phyloP scores from a whole-genome alignment of 2,888 invertebrate species.

The Diabrotica balteata region DNA sequence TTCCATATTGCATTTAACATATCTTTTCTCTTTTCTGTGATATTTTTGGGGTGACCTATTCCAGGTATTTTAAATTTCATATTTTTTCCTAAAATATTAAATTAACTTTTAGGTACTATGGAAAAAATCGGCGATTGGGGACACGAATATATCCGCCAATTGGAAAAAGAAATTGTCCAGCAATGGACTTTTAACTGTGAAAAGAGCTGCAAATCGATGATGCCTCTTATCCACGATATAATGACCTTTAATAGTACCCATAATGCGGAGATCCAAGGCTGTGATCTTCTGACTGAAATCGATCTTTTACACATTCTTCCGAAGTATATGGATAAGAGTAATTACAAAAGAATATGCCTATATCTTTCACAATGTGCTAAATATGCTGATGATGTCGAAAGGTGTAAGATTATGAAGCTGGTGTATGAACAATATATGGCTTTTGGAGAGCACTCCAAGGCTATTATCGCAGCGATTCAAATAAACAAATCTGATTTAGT shows the following conservation, averaged over 20 bases:
- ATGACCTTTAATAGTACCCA: constrained; percentile 95
- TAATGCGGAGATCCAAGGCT: constrained; percentile 98
- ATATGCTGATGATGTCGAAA: constrained; percentile 95
- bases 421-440: constrained; percentile 85
- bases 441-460: constrained; percentile 85
- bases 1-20: too few relatives aligned
- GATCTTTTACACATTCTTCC: constrained; percentile 81
- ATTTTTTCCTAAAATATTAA: neutral
- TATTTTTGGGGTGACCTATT: too few relatives aligned
- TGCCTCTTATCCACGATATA: constrained; percentile 84
- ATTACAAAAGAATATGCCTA: constrained; percentile 90
- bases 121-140: constrained; percentile 97
- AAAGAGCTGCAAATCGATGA: constrained; percentile 66
- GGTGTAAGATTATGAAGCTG: constrained; percentile 73
- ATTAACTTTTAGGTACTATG: constrained; percentile 66
- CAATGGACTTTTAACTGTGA: constrained; percentile 71
- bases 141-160: constrained; percentile 97
- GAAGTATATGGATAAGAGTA: constrained; percentile 86
- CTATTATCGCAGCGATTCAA: constrained; percentile 90
- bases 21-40: too few relatives aligned
- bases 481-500: constrained; percentile 82
- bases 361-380: constrained; percentile 90
- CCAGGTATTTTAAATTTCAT: neutral
- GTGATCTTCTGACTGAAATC: constrained; percentile 97
- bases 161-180: constrained; percentile 86